Evolutionary conservation across 2,888 invertebrate species (phyloP).

Genomic region (Pegoplata infirma): DNA sequence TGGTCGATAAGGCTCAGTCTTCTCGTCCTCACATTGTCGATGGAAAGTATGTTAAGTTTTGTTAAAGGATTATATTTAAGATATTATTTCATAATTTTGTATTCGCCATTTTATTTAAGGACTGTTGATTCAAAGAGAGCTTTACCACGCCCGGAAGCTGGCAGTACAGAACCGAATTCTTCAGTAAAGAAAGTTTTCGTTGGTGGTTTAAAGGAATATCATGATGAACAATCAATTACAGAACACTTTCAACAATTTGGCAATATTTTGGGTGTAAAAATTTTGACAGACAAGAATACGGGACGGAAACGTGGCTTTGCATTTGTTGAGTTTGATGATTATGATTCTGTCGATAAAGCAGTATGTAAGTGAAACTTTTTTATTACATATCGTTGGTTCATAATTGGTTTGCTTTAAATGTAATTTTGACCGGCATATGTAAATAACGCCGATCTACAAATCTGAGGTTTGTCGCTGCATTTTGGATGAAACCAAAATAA

Average conservation of each 20-base stretch:
- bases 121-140: constrained; percentile 74
- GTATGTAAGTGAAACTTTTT: constrained; percentile 69
- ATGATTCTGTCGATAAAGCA: constrained; percentile 72
- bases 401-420: no score
- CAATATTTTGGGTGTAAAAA: constrained; percentile 69
- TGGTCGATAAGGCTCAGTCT: constrained; percentile 73
- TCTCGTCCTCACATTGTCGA: constrained; percentile 73
- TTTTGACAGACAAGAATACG: constrained; percentile 73
- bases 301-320: constrained; percentile 76
- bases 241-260: constrained; percentile 75
- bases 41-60: constrained; percentile 78
- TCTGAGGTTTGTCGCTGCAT: no score
- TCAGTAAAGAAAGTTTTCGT: constrained; percentile 73
- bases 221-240: constrained; percentile 69
- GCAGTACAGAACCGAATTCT: constrained; percentile 66
- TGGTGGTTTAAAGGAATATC: constrained; percentile 74
- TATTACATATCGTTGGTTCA: no score
- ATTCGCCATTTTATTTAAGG: constrained; percentile 66
- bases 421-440: neutral
- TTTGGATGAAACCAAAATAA: no score
- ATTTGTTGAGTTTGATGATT: constrained; percentile 74
- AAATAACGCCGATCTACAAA: no score
- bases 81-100: neutral
- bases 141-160: constrained; percentile 71
- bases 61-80: no score